Conservation (phyloP, 2,113 vertebrate genomes). For the Spea bombifrons region DNA sequence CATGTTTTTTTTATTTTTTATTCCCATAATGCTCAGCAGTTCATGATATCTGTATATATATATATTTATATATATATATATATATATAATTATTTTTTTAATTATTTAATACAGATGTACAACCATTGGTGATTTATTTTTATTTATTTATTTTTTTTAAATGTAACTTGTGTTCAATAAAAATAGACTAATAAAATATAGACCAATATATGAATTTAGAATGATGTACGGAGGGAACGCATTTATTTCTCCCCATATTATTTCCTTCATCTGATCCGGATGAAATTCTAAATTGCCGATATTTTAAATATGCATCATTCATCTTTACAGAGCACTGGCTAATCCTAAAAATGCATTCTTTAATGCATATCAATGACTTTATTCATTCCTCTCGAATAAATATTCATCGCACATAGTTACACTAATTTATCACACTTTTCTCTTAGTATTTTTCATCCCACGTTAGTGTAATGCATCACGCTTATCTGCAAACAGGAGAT, state of each 20-base stretch:
- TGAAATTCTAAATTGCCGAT: slow-evolving; percentile 14
- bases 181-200: too few species aligned
- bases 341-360: slow-evolving; percentile 27
- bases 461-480: neutral
- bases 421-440: neutral
- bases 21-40: too few species aligned
- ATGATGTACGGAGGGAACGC: too few species aligned
- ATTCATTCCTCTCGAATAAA: slow-evolving; percentile 1
- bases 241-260: neutral
- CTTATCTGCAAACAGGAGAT: neutral
- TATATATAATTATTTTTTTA: too few species aligned
- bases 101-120: too few species aligned
- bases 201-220: too few species aligned
- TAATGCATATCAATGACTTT: neutral
- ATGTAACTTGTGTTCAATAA: too few species aligned
- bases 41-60: too few species aligned
- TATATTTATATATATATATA: too few species aligned
- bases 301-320: slow-evolving; percentile 1
- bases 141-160: too few species aligned
- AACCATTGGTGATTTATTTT: too few species aligned
- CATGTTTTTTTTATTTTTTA: too few species aligned
- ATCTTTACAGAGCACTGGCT: slow-evolving; percentile 27
- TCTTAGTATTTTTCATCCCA: slow-evolving; percentile 5
- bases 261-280: neutral
- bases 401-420: slow-evolving; percentile 2